These are phyloP conservation scores for Brenthis hecate DNA, from an alignment of 2,888 invertebrate species.

Conservation along the genomic window DNA sequence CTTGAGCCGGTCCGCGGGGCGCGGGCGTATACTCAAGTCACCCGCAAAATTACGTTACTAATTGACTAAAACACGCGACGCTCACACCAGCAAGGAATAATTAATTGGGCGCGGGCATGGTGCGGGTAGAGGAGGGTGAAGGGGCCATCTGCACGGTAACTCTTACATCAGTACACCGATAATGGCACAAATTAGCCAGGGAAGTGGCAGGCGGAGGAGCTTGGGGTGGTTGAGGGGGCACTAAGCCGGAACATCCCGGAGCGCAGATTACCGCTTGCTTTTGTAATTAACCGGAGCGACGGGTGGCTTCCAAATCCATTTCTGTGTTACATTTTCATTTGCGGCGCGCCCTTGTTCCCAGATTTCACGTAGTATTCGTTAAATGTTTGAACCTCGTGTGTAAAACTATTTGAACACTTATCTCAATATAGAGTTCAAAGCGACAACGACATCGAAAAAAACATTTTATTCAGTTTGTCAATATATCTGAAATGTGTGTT, in stretches of 20 bases:
- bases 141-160: conserved; percentile 80
- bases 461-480: conserved; percentile 25
- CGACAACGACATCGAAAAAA: conserved; percentile 24
- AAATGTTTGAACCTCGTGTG: conserved; percentile 56
- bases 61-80: conserved; percentile 83
- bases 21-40: conserved; percentile 77
- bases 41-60: conserved; percentile 83
- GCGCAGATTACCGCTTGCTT: conserved; percentile 83
- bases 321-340: conserved; percentile 83
- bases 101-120: conserved; percentile 78
- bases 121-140: conserved; percentile 53
- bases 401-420: conserved; percentile 21
- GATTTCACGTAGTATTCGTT: conserved; percentile 67
- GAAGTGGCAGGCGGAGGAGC: conserved; percentile 71
- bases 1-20: conserved; percentile 60
- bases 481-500: conserved; percentile 49
- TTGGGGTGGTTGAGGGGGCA: conserved; percentile 60
- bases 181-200: conserved; percentile 82
- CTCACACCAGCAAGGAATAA: conserved; percentile 81
- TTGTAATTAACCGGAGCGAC: conserved; percentile 83
- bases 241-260: conserved; percentile 82
- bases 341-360: conserved; percentile 70
- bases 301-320: conserved; percentile 83
- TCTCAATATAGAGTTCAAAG: conserved; percentile 27
- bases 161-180: conserved; percentile 83